Conservation (phyloP, 2,888 invertebrate genomes). For the Ligdia adustata region DNA sequence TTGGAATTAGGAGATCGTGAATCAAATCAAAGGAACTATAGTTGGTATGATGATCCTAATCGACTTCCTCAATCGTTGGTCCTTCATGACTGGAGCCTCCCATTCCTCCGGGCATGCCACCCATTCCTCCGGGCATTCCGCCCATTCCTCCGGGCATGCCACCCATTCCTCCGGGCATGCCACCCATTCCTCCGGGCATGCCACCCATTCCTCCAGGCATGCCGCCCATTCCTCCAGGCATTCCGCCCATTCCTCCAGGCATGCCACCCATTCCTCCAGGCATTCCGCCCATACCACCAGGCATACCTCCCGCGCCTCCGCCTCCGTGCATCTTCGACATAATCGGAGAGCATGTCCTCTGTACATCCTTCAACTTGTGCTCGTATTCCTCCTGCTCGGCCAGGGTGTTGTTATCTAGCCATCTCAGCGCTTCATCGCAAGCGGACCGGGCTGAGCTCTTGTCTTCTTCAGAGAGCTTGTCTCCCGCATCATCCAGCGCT, state of each 20-base stretch:
- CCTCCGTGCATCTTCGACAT: constrained; percentile 10
- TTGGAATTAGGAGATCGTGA: neutral
- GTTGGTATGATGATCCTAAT: neutral
- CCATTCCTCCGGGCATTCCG: constrained; percentile 5
- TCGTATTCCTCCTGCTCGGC: constrained; percentile 11
- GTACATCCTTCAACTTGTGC: constrained; percentile 5
- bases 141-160: constrained; percentile 3
- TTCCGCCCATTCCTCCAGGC: constrained; percentile 3
- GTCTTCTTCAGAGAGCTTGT: constrained; percentile 3
- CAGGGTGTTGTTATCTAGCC: constrained; percentile 10
- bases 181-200: constrained; percentile 2
- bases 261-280: constrained; percentile 7
- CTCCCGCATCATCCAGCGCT: constrained; percentile 7
- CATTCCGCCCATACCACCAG: constrained; percentile 4
- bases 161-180: constrained; percentile 6
- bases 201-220: constrained; percentile 5
- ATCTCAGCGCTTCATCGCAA: constrained; percentile 7
- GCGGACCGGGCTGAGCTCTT: neutral
- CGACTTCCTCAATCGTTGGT: constrained; percentile 6
- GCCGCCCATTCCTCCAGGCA: constrained; percentile 4
- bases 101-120: constrained; percentile 5
- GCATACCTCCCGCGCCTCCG: constrained; percentile 1
- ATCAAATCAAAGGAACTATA: neutral
- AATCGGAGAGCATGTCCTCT: constrained; percentile 3
- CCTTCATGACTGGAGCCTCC: constrained; percentile 2